A percentile compares a stretch with the other conserved stretches of the same genome.
Conservation (phyloP, 1,140 invertebrate species). For the Teleogryllus occipitalis region DNA sequence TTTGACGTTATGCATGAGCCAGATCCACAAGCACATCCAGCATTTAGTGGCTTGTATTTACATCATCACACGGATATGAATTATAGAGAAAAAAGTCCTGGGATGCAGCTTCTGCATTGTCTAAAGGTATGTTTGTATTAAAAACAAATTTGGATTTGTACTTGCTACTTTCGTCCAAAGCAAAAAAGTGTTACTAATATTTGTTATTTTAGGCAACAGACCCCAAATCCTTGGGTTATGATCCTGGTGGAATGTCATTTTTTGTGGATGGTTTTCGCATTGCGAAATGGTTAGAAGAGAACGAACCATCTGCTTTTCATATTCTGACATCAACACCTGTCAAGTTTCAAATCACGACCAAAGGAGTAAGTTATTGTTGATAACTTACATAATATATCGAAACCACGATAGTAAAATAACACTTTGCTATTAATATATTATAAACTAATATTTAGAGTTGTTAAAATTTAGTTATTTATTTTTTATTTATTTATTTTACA, state of each 20-base stretch:
- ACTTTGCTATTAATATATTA: no score
- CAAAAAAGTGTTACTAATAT: not conserved
- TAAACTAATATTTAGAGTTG: no score
- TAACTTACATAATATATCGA: no score
- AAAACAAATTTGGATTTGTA: no score
- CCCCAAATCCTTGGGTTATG: not conserved
- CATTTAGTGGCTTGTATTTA: conserved; percentile 31
- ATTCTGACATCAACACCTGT: conserved; percentile 34
- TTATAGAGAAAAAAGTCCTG: conserved; percentile 36
- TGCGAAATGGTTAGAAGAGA: conserved; percentile 34
- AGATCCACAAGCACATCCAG: conserved; percentile 32
- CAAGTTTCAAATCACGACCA: conserved; percentile 29
- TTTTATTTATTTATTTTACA: no score
- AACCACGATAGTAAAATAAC: no score
- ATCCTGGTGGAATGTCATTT: conserved; percentile 31
- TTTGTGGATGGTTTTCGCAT: conserved; percentile 36
- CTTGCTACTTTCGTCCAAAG: no score
- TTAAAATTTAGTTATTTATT: no score
- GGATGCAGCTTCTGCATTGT: conserved; percentile 36
- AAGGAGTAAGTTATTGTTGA: conserved; percentile 24
- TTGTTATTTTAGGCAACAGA: not conserved
- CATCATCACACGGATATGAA: conserved; percentile 37
- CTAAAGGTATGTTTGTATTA: conserved; percentile 27
- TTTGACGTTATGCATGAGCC: conserved; percentile 35
- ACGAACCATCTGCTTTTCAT: conserved; percentile 36